Evolutionary conservation across 2,888 invertebrate species (phyloP), one percentile per base, ranked within the genome.

Genomic region (Mesoligia furuncula): DNA sequence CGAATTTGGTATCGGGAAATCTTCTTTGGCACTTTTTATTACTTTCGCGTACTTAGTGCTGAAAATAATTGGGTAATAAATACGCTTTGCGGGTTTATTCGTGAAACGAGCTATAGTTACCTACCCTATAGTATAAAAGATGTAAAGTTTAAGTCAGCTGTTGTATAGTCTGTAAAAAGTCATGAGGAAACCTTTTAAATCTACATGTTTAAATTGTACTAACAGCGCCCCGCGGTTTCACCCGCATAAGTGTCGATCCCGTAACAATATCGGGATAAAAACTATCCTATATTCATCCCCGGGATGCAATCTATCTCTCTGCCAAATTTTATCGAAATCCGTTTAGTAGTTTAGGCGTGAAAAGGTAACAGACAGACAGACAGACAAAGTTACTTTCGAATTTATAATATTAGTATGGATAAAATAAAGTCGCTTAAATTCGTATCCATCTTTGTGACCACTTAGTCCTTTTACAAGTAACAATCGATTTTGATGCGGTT

Each of bases 11-110:
- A 48, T 61, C 11, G 20, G 27, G 8, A 57, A 83, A 54, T 27
- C 7, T 57, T 59, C 7, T 65, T 51, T 57, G 20, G 24, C n/a
- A 3, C 24, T 77, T 36, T 74, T 76, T 76, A 13, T 39, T 20
- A 24, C 1, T 73, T n/a, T 11, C 5, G 6, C 20, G 15, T 45
- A 45, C 24, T 31, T 75, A 62, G 17, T 27, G 13, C 31, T n/a
- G 1, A 11, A 57, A 77, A 65, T 62, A 62, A 62, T 45, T 31
- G 8, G 24, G 24, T 8, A 66, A 45, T 7, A 79, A 51, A 39
- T 4, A 72, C 27, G 9, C 15, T 54, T 61, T 31, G 27, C 17
- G 59, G 27, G 11, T 61, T 31, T 61, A 61, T 61, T 61, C 17
- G 17, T 61, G 3, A 17, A 31, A 15, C 27, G 27, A 61, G 27